A percentile compares a stretch with the other conserved stretches of the same genome.
phyloP scores from a whole-genome alignment of 1,140 invertebrate genomes.

The Neodiprion pinetum region DNA sequence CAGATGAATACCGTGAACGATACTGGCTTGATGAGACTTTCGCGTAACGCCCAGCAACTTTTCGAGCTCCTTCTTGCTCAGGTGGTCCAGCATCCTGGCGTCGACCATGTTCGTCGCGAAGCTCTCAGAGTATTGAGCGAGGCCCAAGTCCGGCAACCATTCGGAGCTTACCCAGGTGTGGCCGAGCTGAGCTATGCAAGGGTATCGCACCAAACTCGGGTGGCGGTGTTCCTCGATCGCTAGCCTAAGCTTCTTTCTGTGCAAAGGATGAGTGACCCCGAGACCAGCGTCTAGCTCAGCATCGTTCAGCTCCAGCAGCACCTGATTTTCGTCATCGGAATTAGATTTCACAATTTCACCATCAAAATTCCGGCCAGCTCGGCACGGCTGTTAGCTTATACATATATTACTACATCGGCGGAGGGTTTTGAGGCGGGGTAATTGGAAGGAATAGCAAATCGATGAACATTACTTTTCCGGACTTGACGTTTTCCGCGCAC shows the following conservation, averaged over 20 bases:
- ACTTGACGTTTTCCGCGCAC: constrained; percentile 93
- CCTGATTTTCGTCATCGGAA: constrained; percentile 63
- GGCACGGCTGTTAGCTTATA: too few relatives aligned
- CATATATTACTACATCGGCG: too few relatives aligned
- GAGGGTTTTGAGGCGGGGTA: too few relatives aligned
- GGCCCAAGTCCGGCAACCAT: constrained; percentile 89
- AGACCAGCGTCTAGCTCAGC: constrained; percentile 86
- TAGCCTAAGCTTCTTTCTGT: constrained; percentile 90
- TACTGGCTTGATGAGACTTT: constrained; percentile 93
- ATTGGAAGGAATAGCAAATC: constrained; percentile 9
- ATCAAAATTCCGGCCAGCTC: constrained; percentile 6
- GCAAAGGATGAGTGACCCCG: constrained; percentile 88
- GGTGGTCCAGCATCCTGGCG: constrained; percentile 87
- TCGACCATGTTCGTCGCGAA: constrained; percentile 92
- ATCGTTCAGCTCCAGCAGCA: constrained; percentile 88
- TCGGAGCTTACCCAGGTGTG: constrained; percentile 92
- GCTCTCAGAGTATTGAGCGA: constrained; percentile 85
- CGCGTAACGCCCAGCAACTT: constrained; percentile 89
- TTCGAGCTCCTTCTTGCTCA: constrained; percentile 93
- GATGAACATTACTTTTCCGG: constrained; percentile 78
- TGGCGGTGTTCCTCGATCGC: constrained; percentile 92
- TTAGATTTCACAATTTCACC: neutral
- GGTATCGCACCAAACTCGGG: constrained; percentile 84
- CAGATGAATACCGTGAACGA: constrained; percentile 91
- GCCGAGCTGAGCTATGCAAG: constrained; percentile 82